A percentile compares a stretch with the other conserved stretches of the same genome.
Evolutionary conservation across 1,140 invertebrate genomes (phyloP).

Genomic region (Solenopsis invicta): DNA sequence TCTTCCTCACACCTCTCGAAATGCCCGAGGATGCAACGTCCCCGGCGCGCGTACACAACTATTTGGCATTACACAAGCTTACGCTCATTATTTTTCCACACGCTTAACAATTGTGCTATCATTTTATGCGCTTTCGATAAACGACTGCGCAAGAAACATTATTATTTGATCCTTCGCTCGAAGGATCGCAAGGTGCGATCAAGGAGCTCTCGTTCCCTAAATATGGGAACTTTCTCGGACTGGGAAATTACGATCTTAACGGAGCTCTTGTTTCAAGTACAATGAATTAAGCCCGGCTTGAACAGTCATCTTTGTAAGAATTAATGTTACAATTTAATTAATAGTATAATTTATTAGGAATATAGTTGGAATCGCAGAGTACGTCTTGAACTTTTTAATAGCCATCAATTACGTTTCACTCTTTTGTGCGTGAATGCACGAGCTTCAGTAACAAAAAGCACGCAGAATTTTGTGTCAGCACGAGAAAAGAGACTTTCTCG

Average conservation of each 20-base stretch:
- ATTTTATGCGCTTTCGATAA: slow-evolving; percentile 25
- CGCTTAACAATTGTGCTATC: slow-evolving; percentile 1
- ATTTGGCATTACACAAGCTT: slow-evolving; percentile 30
- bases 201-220: neutral
- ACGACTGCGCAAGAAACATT: slow-evolving; percentile 2
- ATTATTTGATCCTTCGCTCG: neutral
- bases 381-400: neutral
- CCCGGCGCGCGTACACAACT: neutral
- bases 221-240: neutral
- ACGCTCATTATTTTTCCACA: slow-evolving; percentile 28
- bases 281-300: neutral
- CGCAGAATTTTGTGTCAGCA: neutral
- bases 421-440: neutral
- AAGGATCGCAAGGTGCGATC: neutral
- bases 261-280: neutral
- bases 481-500: neutral
- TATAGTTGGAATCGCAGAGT: neutral
- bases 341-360: neutral
- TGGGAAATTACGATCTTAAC: neutral
- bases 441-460: neutral
- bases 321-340: neutral
- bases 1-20: slow-evolving; percentile 25
- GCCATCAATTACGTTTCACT: neutral
- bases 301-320: neutral
- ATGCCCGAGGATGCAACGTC: slow-evolving; percentile 27